A percentile compares a stretch with the other conserved stretches of the same genome.
Evolutionary conservation across 2,888 invertebrate species (phyloP).

Genomic region (Dryobotodes eremita): DNA sequence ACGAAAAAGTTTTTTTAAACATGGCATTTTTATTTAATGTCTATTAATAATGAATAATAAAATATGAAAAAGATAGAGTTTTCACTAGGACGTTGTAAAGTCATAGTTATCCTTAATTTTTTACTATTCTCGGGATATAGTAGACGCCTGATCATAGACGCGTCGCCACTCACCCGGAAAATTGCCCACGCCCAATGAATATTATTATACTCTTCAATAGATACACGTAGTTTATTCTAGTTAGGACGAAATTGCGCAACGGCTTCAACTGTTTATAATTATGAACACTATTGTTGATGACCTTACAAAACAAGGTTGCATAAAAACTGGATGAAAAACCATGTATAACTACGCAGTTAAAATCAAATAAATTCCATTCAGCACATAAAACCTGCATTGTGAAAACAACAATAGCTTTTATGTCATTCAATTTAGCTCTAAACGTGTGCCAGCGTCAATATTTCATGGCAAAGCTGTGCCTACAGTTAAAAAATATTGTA

Average conservation of each 20-base stretch:
- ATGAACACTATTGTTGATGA: slow-evolving; percentile 20
- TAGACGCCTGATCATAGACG: slow-evolving; percentile 88
- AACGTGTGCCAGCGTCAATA: slow-evolving; percentile 36
- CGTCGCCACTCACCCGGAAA: slow-evolving; percentile 87
- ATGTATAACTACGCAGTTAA: slow-evolving; percentile 21
- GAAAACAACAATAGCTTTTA: slow-evolving; percentile 51
- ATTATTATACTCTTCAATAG: slow-evolving; percentile 90
- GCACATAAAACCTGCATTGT: slow-evolving; percentile 48
- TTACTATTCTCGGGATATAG: slow-evolving; percentile 83
- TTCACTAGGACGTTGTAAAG: slow-evolving; percentile 70
- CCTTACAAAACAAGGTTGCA: slow-evolving; percentile 10
- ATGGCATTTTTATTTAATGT: background rate
- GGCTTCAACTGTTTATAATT: slow-evolving; percentile 50
- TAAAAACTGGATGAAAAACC: slow-evolving; percentile 21
- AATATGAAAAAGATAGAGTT: slow-evolving; percentile 41
- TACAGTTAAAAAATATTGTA: slow-evolving; percentile 42
- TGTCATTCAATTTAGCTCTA: slow-evolving; percentile 45
- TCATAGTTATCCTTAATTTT: slow-evolving; percentile 81
- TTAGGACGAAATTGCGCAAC: slow-evolving; percentile 78
- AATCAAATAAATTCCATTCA: slow-evolving; percentile 46
- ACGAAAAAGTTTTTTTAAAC: background rate
- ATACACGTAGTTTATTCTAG: slow-evolving; percentile 86
- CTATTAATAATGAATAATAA: background rate
- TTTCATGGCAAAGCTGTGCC: slow-evolving; percentile 40
- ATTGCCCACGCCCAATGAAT: slow-evolving; percentile 90